Conservation (phyloP, 1,140 invertebrate species). For the Tetramorium simillimum region DNA sequence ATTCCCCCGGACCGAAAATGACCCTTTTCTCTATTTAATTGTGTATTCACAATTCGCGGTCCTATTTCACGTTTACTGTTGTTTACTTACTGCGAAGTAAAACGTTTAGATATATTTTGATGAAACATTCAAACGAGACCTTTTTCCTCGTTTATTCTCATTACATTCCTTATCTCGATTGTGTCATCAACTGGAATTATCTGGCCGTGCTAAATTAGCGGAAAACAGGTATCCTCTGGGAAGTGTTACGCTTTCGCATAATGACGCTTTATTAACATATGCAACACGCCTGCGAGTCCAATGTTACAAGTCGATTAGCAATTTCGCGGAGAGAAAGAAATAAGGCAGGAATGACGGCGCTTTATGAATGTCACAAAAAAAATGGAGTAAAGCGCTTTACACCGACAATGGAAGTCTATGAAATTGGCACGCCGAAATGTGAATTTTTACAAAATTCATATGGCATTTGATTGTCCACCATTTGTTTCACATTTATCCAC, state of each 20-base stretch:
- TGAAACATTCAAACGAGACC: background rate
- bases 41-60: too few species aligned
- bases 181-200: background rate
- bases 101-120: background rate
- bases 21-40: too few species aligned
- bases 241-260: conserved; percentile 8
- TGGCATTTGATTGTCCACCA: too few species aligned
- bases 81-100: too few species aligned
- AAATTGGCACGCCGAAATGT: too few species aligned
- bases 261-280: conserved; percentile 10
- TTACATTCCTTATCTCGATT: background rate
- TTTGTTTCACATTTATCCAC: too few species aligned
- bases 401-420: too few species aligned
- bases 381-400: background rate
- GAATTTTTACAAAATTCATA: too few species aligned
- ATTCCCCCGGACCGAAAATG: too few species aligned
- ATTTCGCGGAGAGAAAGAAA: background rate
- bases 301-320: background rate
- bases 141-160: background rate
- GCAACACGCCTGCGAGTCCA: background rate
- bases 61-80: too few species aligned
- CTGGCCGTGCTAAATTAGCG: background rate
- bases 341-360: background rate
- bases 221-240: background rate
- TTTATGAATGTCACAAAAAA: background rate